Evolutionary conservation across 2,888 invertebrate species (phyloP).

Genomic region (Tupiocoris notatus): DNA sequence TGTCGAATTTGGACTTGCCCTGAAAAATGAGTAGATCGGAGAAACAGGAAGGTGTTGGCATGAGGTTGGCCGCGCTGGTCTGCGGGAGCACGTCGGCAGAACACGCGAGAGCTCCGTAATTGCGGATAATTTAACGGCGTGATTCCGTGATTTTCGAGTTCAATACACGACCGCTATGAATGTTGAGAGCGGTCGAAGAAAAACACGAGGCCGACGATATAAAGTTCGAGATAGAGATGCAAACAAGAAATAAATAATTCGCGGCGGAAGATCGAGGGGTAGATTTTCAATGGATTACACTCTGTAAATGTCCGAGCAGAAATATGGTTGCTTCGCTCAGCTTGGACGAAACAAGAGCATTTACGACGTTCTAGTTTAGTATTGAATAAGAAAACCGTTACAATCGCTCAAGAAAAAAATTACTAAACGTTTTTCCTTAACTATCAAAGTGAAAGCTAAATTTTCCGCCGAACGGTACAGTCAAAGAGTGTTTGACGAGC

Average conservation of each 20-base stretch:
- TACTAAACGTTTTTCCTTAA: too few species aligned
- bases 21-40: background rate
- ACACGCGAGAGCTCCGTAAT: constrained; percentile 35
- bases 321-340: too few species aligned
- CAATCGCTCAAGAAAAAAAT: too few species aligned
- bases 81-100: background rate
- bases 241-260: constrained; percentile 20
- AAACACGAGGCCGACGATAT: constrained; percentile 18
- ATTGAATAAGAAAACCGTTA: too few species aligned
- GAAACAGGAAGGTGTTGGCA: constrained; percentile 34
- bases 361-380: too few species aligned
- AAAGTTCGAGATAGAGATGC: constrained; percentile 17
- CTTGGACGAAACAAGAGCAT: too few species aligned
- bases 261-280: background rate
- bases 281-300: too few species aligned
- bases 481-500: too few species aligned
- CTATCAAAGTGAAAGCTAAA: too few species aligned
- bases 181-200: constrained; percentile 20
- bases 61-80: constrained; percentile 8
- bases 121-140: constrained; percentile 42
- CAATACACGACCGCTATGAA: constrained; percentile 9
- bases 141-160: constrained; percentile 38
- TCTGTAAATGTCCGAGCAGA: too few species aligned
- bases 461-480: too few species aligned
- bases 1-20: too few species aligned